Evolutionary conservation across 2,888 invertebrate genomes (phyloP), one percentile per base, ranked within the genome.

Genomic region (Aleiodes alternator): DNA sequence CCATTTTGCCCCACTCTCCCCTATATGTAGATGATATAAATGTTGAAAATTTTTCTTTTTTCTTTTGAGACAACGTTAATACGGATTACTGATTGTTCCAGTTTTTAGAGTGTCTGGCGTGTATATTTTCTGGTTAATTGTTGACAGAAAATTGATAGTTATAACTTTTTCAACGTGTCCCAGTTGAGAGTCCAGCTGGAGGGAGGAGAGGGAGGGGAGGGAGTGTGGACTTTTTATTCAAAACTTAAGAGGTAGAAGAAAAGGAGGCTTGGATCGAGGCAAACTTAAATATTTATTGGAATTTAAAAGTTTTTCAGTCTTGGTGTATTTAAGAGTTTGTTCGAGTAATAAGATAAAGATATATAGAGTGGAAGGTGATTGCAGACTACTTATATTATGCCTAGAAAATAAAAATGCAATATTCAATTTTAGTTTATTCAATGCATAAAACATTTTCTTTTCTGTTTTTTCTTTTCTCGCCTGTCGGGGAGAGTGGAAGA

Each of bases 251-350:
- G 61, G 66, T 29, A 66, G 53, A 73, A 70, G 50, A 66, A 72
- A 55, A 66, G 75, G 72, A 43, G 43, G 56, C 43, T 2, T 6
- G 73, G 78, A 75, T 70, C 69, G 74, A 70, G 80, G 79, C 43
- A 79, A 86, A 85, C 84, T 87, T 86, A 84, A 85, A 87, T 86
- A 87, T 87, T 87, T 87, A 86, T 86, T 85, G 86, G 84, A 86
- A 87, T 87, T 87, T 86, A 84, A 86, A 86, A 87, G 84, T 86
- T 85, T 76, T 75, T 80, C 79, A 75, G 72, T 82, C 72, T 78
- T 73, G 82, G 84, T 84, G 86, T 86, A 86, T 86, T 87, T 85
- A 86, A 86, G 84, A 86, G 84, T 87, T 85, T 82, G 79, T 79
- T 77, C 78, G 84, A 86, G 87, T 85, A 84, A 84, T 86, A 84